Evolutionary conservation across 1,140 invertebrate genomes (phyloP).

Genomic region (Phthorimaea operculella): DNA sequence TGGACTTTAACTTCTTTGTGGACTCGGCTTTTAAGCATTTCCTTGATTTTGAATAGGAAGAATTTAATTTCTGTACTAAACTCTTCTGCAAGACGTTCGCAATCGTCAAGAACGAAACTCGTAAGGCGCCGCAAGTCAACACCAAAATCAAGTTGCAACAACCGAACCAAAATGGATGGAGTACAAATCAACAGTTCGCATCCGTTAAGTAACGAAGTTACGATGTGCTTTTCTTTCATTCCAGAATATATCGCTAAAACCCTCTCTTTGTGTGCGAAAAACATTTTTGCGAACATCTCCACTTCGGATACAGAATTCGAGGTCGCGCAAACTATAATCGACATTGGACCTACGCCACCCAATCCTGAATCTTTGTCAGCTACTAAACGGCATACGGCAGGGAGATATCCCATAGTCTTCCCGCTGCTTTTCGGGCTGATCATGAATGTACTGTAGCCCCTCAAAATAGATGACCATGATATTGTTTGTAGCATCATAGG

Average conservation of each 20-base stretch:
- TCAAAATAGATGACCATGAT: conserved; percentile 59
- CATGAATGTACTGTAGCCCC: conserved; percentile 59
- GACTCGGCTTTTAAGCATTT: conserved; percentile 34
- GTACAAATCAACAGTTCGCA: conserved; percentile 50
- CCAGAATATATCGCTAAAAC: conserved; percentile 46
- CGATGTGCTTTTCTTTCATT: conserved; percentile 35
- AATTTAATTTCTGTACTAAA: conserved; percentile 44
- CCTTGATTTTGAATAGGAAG: conserved; percentile 37
- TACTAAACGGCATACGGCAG: conserved; percentile 55
- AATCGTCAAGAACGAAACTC: conserved; percentile 50
- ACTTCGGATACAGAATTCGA: conserved; percentile 38
- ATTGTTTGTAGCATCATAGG: conserved; percentile 59
- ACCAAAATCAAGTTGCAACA: conserved; percentile 42
- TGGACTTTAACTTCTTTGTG: conserved; percentile 50
- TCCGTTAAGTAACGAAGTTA: conserved; percentile 41
- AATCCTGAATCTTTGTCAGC: conserved; percentile 31
- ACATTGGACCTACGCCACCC: conserved; percentile 33
- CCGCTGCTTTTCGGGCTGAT: conserved; percentile 56
- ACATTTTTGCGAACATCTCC: conserved; percentile 32
- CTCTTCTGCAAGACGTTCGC: conserved; percentile 35
- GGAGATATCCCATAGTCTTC: conserved; percentile 67
- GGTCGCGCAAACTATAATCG: conserved; percentile 52
- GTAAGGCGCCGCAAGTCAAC: conserved; percentile 40
- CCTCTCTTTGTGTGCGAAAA: conserved; percentile 28
- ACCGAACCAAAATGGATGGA: conserved; percentile 32